Base-by-base conservation (phyloP, 2,113 vertebrate species). In the Marcusenius ussheri region DNA sequence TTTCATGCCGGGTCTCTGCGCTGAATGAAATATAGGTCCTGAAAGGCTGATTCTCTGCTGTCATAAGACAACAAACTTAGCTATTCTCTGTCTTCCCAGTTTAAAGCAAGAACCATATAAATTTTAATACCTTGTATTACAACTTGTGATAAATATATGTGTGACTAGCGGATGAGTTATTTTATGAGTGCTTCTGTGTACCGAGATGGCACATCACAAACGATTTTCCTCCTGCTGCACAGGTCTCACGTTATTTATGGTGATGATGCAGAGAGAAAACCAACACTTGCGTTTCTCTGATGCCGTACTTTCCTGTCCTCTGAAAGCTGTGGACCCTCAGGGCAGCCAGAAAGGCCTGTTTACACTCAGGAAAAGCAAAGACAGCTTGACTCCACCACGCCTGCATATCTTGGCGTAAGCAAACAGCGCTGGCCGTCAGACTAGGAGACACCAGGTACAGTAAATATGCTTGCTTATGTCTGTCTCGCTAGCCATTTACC, bases 171-270 rank as follows among this genome's bases (percentile, higher is more conserved):
- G 74, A 86, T 89, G 89, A 91, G 91, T 58, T 89, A 88, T 92
- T 91, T 91, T 88, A 91, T 91, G 92, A 87, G 91, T 88, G 83
- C 58, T 89, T 90, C 51, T 31, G 77, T 45, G 53, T 51, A 80
- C 88, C 88, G 15, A n/a, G 80, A 66, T 83, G 90, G 90, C 90
- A 89, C 90, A 87, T 90, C 89, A 87, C 91, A 89, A 49, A 80
- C 51, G 49, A 84, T 77, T 87, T 62, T 10, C 1, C 77, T 70
- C 90, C 92, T 92, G 89, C 92, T 91, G 90, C 90, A 74, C 83
- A 39, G 56, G 35, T 93, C 84, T 46, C 87, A 92, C 88, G 85
- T 92, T 92, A 91, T 91, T 91, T 88, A 90, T 88, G 77, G 62
- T 58, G 9, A 70, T 74, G 84, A 90, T 47, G 74, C 88, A 88